These are phyloP conservation scores for Oreocharis arfaki DNA, from an alignment of 2,113 vertebrate species.

Conservation along the genomic window DNA sequence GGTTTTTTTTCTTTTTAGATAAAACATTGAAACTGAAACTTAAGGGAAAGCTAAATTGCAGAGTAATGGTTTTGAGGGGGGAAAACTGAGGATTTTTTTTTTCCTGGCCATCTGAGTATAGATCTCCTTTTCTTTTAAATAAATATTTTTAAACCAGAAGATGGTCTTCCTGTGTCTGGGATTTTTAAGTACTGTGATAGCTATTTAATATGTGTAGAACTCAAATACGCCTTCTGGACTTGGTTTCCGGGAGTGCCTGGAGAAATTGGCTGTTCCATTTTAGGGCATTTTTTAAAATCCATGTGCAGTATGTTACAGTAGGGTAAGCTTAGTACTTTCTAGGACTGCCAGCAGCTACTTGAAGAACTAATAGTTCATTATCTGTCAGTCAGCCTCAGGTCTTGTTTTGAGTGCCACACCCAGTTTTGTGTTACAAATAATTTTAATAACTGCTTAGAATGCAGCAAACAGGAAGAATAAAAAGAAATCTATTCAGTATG, in stretches of 20 bases:
- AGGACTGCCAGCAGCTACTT: neutral
- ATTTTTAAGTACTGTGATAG: neutral
- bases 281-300: neutral
- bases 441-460: neutral
- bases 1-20: neutral
- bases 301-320: neutral
- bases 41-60: slow-evolving; percentile 12
- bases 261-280: neutral
- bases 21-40: slow-evolving; percentile 13
- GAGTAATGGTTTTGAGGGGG: neutral
- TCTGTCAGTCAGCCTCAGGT: neutral
- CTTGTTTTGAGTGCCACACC: neutral
- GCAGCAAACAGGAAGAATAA: neutral
- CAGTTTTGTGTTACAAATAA: neutral
- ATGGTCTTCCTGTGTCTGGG: neutral
- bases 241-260: neutral
- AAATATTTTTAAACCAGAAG: slow-evolving; percentile 47
- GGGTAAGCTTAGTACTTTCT: neutral
- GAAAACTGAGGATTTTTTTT: neutral
- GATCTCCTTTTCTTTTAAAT: slow-evolving; percentile 56
- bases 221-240: neutral
- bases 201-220: neutral
- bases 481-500: neutral
- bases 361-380: neutral
- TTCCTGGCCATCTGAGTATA: slow-evolving; percentile 11